These are phyloP conservation scores for Synanthedon vespiformis DNA, from an alignment of 2,888 invertebrate species.

Conservation along the genomic window DNA sequence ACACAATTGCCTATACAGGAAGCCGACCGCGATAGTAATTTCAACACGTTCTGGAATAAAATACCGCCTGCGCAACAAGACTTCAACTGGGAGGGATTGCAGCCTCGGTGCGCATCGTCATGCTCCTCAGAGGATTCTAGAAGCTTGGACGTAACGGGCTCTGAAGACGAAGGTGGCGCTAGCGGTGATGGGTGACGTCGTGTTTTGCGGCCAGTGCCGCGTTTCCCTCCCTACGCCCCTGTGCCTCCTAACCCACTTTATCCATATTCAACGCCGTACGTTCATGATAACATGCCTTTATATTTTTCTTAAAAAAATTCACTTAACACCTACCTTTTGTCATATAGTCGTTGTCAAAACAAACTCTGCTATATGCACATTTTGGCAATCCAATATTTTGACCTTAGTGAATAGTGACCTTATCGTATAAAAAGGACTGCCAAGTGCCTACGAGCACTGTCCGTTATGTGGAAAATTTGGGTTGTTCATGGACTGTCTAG, in stretches of 20 bases:
- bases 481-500: too few species aligned
- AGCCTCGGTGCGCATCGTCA: constrained; percentile 42
- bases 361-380: too few species aligned
- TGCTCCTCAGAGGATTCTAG: constrained; percentile 62
- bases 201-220: constrained; percentile 67
- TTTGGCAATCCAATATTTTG: too few species aligned
- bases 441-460: too few species aligned
- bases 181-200: constrained; percentile 52
- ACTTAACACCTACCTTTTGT: too few species aligned
- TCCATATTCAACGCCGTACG: constrained; percentile 25
- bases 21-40: constrained; percentile 45
- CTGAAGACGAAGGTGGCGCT: constrained; percentile 59
- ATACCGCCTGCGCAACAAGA: constrained; percentile 43
- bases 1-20: constrained; percentile 28
- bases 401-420: too few species aligned
- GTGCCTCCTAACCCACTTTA: constrained; percentile 36
- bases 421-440: too few species aligned
- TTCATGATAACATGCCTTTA: constrained; percentile 36
- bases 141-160: constrained; percentile 64
- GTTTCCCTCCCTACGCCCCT: constrained; percentile 45
- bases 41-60: constrained; percentile 62
- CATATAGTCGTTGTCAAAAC: too few species aligned
- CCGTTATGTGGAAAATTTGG: too few species aligned
- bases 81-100: constrained; percentile 43
- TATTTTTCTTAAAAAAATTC: constrained; percentile 38